A percentile compares a stretch with the other conserved stretches of the same genome.
phyloP scores from a whole-genome alignment of 2,888 invertebrate genomes.

The Lochmaea crataegi region DNA sequence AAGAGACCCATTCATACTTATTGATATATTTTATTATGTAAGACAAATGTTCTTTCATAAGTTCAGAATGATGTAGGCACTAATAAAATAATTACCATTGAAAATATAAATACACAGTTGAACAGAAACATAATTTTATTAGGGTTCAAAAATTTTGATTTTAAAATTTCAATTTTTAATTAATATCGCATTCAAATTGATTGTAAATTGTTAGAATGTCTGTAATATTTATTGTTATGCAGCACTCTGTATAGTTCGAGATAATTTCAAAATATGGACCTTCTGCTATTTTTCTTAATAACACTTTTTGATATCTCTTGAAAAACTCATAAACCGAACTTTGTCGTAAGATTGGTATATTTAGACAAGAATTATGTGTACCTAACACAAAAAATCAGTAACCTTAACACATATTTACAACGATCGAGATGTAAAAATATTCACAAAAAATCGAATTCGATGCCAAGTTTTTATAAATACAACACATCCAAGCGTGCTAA shows the following conservation, averaged over 20 bases:
- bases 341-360: too few relatives aligned
- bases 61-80: neutral
- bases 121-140: too few relatives aligned
- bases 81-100: neutral
- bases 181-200: too few relatives aligned
- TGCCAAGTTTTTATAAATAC: conserved; percentile 25
- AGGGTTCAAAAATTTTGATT: too few relatives aligned
- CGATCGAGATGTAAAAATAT: conserved; percentile 14
- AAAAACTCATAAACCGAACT: too few relatives aligned
- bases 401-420: conserved; percentile 24
- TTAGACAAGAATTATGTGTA: neutral
- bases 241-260: too few relatives aligned
- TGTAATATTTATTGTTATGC: too few relatives aligned
- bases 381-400: neutral
- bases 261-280: too few relatives aligned
- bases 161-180: too few relatives aligned
- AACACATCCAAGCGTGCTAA: neutral
- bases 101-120: neutral
- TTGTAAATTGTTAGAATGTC: too few relatives aligned
- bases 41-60: neutral
- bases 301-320: too few relatives aligned
- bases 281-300: too few relatives aligned
- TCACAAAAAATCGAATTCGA: conserved; percentile 7
- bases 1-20: neutral
- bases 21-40: neutral